Conservation (phyloP, 2,888 invertebrate genomes). For the Cinara cedri region DNA sequence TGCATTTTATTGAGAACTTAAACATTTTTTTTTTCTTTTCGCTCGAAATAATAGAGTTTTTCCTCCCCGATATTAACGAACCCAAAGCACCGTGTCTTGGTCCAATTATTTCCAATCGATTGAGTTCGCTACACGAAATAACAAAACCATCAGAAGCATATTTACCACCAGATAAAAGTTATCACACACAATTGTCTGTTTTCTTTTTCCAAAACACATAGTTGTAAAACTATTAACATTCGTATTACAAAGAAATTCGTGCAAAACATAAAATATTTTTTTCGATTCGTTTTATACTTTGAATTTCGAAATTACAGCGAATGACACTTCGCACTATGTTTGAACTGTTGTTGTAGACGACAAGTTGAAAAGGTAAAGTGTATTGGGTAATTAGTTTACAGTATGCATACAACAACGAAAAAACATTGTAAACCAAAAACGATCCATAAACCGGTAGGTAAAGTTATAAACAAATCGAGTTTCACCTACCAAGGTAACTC, state of each 20-base stretch:
- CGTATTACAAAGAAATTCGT: too few species aligned
- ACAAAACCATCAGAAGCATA: conserved; percentile 10
- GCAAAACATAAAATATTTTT: too few species aligned
- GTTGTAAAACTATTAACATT: background rate
- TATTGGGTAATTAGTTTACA: too few species aligned
- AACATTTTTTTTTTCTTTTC: background rate
- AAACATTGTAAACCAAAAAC: background rate
- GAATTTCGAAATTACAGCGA: too few species aligned
- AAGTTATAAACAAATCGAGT: too few species aligned
- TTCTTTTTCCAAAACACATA: conserved; percentile 18
- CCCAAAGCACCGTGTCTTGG: conserved; percentile 9
- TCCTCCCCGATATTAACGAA: conserved; percentile 23
- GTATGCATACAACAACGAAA: too few species aligned
- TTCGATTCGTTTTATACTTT: too few species aligned
- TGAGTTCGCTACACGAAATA: background rate
- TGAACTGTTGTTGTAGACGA: too few species aligned
- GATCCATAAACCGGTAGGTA: background rate
- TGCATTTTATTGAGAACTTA: conserved; percentile 7
- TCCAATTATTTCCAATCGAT: conserved; percentile 37
- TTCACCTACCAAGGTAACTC: too few species aligned
- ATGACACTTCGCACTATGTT: too few species aligned
- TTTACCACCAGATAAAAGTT: conserved; percentile 15
- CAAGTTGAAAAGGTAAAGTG: too few species aligned
- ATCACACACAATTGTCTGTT: background rate
- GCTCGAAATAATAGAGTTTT: conserved; percentile 9